Evolutionary conservation across 2,797 vertebrate genomes (phyloP).

Genomic region (Enteromius afrohamiltoni): DNA sequence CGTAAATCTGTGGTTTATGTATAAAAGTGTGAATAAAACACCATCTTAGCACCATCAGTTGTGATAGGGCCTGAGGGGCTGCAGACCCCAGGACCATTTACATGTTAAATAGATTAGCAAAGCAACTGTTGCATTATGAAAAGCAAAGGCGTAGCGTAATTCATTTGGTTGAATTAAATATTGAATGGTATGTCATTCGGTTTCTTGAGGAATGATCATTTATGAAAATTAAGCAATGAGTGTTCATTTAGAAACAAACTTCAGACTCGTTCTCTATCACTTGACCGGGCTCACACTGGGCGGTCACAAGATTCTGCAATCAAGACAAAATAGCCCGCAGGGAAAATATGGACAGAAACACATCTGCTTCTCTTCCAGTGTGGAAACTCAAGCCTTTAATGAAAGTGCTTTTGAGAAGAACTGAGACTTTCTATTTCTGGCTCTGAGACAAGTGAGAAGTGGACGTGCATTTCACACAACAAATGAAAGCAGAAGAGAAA

Average conservation of each 20-base stretch:
- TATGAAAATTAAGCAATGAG: neutral
- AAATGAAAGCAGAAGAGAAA: constrained; percentile 31
- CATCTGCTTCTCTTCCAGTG: constrained; percentile 26
- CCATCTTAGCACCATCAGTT: constrained; percentile 5
- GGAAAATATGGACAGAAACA: constrained; percentile 17
- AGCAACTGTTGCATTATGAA: constrained; percentile 26
- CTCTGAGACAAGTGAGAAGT: constrained; percentile 10
- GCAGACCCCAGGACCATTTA: neutral
- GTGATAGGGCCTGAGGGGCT: constrained; percentile 27
- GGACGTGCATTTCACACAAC: constrained; percentile 22
- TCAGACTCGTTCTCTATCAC: neutral
- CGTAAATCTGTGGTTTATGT: constrained; percentile 9
- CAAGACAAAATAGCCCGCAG: neutral
- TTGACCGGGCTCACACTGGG: neutral
- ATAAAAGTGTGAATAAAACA: constrained; percentile 48
- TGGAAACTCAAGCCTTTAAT: constrained; percentile 35
- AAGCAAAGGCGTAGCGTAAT: constrained; percentile 3
- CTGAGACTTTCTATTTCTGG: constrained; percentile 45
- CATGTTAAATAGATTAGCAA: constrained; percentile 18
- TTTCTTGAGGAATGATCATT: constrained; percentile 6
- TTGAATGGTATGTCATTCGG: neutral
- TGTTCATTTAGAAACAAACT: constrained; percentile 8
- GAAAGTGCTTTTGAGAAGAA: constrained; percentile 40
- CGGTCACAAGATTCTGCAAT: constrained; percentile 11
- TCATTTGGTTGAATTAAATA: constrained; percentile 23